These are phyloP conservation scores for Drosophila multiciliata DNA, from an alignment of 2,888 invertebrate species.

Conservation along the genomic window DNA sequence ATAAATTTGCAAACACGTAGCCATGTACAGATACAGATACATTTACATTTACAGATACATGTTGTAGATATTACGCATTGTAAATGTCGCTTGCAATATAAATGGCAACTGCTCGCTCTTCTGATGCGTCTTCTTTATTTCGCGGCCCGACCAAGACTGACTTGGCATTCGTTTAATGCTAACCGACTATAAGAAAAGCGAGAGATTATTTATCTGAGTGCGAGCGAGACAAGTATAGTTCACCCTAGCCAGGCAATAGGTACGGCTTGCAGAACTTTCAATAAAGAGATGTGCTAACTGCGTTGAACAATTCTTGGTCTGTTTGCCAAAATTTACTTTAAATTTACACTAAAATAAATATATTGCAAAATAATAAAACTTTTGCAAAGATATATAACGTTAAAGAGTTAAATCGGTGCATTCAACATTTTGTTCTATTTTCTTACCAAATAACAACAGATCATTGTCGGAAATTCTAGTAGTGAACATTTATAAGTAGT, in stretches of 20 bases:
- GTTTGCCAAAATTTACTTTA: background rate
- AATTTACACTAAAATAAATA: background rate
- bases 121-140: conserved; percentile 4
- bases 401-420: background rate
- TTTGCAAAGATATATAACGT: background rate
- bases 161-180: conserved; percentile 4
- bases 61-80: background rate
- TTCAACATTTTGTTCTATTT: background rate
- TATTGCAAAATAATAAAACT: background rate
- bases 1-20: background rate
- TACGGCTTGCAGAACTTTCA: background rate
- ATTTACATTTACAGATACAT: background rate
- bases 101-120: background rate
- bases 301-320: too few relatives aligned
- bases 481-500: background rate
- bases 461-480: background rate
- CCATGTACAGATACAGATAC: background rate
- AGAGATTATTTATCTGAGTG: background rate
- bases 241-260: background rate
- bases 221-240: conserved; percentile 6
- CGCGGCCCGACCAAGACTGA: conserved; percentile 6
- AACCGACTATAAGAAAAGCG: conserved; percentile 10
- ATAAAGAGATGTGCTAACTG: background rate
- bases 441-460: background rate
- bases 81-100: background rate